Evolutionary conservation across 1,140 invertebrate species (phyloP).

Genomic region (Bombus fervidus): DNA sequence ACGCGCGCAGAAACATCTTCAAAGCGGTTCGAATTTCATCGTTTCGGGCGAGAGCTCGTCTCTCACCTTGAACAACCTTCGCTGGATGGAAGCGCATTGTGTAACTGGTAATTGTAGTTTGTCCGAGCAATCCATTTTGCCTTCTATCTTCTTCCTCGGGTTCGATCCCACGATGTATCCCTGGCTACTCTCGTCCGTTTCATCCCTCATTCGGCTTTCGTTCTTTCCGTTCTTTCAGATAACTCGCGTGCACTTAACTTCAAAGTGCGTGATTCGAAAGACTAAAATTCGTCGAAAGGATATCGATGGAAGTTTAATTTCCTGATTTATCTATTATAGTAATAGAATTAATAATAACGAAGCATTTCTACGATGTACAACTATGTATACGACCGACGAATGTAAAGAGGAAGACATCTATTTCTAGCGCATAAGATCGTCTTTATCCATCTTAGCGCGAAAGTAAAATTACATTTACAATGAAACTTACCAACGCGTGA

Average conservation of each 20-base stretch:
- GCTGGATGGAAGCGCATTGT: not conserved
- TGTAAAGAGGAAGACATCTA: too few relatives aligned
- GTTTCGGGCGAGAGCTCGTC: not conserved
- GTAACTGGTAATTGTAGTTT: slow-evolving; percentile 44
- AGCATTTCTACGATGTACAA: not conserved
- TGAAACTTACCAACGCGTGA: too few relatives aligned
- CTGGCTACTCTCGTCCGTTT: not conserved
- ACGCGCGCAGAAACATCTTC: slow-evolving; percentile 34
- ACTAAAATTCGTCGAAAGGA: not conserved
- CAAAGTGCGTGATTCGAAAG: not conserved
- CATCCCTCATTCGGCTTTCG: not conserved
- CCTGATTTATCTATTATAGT: not conserved
- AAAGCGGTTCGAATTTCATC: slow-evolving; percentile 56
- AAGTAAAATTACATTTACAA: too few relatives aligned
- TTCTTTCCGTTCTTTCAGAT: not conserved
- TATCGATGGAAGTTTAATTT: not conserved
- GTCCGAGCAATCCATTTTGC: slow-evolving; percentile 38
- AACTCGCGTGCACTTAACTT: too few relatives aligned
- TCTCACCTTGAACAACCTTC: slow-evolving; percentile 52
- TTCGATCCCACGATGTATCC: not conserved
- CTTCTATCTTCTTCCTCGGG: not conserved
- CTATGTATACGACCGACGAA: too few relatives aligned
- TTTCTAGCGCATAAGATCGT: too few relatives aligned
- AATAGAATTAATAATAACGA: too few relatives aligned
- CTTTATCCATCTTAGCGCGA: too few relatives aligned